Percentiles rank a stretch among this genome's conserved stretches.
Evolutionary conservation across 1,140 invertebrate genomes (phyloP).

Genomic region (Asbolus verrucosus): DNA sequence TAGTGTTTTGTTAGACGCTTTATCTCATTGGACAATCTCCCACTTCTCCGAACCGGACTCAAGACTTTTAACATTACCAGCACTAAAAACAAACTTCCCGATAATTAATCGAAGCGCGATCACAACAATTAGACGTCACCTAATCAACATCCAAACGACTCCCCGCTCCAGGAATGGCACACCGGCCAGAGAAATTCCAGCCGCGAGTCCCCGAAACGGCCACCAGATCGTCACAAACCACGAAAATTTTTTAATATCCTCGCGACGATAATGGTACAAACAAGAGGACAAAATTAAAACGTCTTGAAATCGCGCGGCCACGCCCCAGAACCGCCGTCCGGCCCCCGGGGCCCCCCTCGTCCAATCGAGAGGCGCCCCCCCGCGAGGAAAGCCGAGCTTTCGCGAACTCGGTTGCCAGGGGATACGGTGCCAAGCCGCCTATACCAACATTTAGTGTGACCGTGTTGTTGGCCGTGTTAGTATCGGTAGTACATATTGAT

Average conservation of each 20-base stretch:
- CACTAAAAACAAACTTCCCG: slow-evolving; percentile 10
- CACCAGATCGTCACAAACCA: too few species aligned
- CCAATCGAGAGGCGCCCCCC: too few species aligned
- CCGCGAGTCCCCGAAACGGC: not conserved
- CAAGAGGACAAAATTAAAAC: slow-evolving; percentile 59
- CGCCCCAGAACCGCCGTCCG: slow-evolving; percentile 49
- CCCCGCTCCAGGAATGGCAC: too few species aligned
- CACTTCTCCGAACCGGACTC: slow-evolving; percentile 55
- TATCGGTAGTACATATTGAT: slow-evolving; percentile 52
- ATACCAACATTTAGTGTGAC: slow-evolving; percentile 63
- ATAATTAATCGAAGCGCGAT: too few species aligned
- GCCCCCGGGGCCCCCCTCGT: too few species aligned
- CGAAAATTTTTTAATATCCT: slow-evolving; percentile 16
- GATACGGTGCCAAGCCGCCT: slow-evolving; percentile 61
- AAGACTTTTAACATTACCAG: slow-evolving; percentile 30
- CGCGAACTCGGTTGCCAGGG: slow-evolving; percentile 63
- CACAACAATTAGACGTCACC: too few species aligned
- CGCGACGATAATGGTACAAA: slow-evolving; percentile 22
- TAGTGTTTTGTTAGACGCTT: slow-evolving; percentile 66
- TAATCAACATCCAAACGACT: not conserved
- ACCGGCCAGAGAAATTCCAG: too few species aligned
- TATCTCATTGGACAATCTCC: slow-evolving; percentile 66
- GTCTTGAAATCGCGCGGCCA: slow-evolving; percentile 52
- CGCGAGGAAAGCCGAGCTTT: slow-evolving; percentile 53
- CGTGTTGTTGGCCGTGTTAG: slow-evolving; percentile 62